Evolutionary conservation across 1,140 invertebrate species (phyloP).

Genomic region (Trachelipus rathkii): DNA sequence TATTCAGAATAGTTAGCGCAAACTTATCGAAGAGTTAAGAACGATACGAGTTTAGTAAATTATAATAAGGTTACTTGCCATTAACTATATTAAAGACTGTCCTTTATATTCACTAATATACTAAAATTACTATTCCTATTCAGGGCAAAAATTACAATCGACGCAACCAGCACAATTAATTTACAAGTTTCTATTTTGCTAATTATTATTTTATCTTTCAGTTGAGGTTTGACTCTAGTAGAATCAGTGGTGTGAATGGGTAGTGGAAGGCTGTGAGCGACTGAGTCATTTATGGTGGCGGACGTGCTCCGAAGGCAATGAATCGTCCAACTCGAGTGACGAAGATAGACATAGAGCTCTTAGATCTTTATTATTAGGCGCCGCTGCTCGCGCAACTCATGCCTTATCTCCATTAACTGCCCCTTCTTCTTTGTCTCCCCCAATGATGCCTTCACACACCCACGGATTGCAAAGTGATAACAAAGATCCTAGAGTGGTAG

Average conservation of each 20-base stretch:
- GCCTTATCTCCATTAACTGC: constrained; percentile 41
- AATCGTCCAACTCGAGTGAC: constrained; percentile 16
- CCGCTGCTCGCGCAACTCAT: constrained; percentile 41
- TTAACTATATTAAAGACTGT: too few species aligned
- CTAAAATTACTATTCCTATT: too few species aligned
- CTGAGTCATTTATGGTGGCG: constrained; percentile 44
- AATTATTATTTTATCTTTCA: background rate
- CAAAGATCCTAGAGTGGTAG: constrained; percentile 52
- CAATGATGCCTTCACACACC: constrained; percentile 13
- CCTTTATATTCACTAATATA: too few species aligned
- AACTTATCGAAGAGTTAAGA: too few species aligned
- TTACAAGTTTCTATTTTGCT: too few species aligned
- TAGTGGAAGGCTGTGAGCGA: constrained; percentile 41
- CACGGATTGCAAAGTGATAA: constrained; percentile 19
- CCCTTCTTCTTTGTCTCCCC: constrained; percentile 27
- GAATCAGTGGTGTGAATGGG: constrained; percentile 44
- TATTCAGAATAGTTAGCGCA: too few species aligned
- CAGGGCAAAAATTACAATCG: too few species aligned
- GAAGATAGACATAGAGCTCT: constrained; percentile 39
- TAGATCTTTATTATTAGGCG: constrained; percentile 38
- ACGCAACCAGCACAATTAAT: too few species aligned
- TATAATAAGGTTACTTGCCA: too few species aligned
- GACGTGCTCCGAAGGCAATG: constrained; percentile 36
- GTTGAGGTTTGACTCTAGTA: constrained; percentile 35
- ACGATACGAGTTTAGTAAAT: too few species aligned